A percentile compares a stretch with the other conserved stretches of the same genome.
Conservation (phyloP, 2,888 invertebrate species). For the Polymixis lichenea region DNA sequence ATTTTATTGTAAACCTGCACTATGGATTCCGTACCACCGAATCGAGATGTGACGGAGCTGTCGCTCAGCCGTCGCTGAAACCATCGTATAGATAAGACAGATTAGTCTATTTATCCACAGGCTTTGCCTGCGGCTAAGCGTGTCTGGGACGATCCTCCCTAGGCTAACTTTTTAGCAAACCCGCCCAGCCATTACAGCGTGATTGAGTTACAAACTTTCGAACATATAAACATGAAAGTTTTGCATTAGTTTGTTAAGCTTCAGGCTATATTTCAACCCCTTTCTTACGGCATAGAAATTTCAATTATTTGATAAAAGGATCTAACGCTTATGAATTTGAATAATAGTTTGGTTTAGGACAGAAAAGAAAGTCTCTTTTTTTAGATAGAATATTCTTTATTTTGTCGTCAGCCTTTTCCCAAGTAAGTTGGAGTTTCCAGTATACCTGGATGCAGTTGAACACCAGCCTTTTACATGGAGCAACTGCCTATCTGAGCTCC, state of each 20-base stretch:
- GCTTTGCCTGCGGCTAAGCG: slow-evolving; percentile 28
- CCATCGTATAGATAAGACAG: background rate
- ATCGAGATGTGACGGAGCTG: too few species aligned
- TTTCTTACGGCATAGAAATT: slow-evolving; percentile 20
- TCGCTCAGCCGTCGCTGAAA: too few species aligned
- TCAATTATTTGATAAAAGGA: background rate
- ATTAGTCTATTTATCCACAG: slow-evolving; percentile 35
- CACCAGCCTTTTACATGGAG: too few species aligned
- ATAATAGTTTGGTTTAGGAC: background rate
- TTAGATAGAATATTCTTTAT: too few species aligned
- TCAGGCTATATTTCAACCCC: slow-evolving; percentile 20
- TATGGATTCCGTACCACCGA: too few species aligned
- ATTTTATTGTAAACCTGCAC: too few species aligned
- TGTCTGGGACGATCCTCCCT: slow-evolving; percentile 12
- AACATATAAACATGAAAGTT: slow-evolving; percentile 37
- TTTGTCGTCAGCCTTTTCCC: too few species aligned
- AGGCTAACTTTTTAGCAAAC: slow-evolving; percentile 40
- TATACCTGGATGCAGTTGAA: too few species aligned
- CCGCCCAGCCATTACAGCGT: slow-evolving; percentile 40
- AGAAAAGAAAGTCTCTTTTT: too few species aligned
- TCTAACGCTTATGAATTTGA: background rate
- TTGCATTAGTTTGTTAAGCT: slow-evolving; percentile 31
- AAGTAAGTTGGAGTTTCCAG: too few species aligned
- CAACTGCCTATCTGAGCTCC: too few species aligned
- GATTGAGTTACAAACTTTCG: slow-evolving; percentile 43